These are phyloP conservation scores for Florisuga fusca DNA, from an alignment of 2,797 vertebrate species.

Conservation along the genomic window DNA sequence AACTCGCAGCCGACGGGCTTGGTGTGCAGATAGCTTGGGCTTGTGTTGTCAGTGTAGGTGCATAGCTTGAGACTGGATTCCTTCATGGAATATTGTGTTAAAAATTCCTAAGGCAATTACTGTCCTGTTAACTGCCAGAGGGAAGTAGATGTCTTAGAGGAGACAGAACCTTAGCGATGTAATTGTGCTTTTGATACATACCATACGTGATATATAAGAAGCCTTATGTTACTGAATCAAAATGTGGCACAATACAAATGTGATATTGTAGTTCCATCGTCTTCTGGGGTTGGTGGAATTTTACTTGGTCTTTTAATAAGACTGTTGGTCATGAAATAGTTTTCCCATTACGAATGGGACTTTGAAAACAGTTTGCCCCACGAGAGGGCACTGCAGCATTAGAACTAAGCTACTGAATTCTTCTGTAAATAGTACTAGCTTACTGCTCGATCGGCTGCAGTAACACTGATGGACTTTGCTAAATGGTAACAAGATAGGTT, in stretches of 20 bases:
- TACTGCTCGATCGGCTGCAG: too few species aligned
- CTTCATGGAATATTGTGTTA: not conserved
- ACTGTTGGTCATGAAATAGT: not conserved
- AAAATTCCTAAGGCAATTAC: not conserved
- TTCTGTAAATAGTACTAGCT: not conserved
- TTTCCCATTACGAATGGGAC: not conserved
- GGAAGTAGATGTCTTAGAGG: fast-evolving
- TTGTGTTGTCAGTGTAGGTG: fast-evolving
- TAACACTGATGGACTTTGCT: not conserved
- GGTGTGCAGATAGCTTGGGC: not conserved
- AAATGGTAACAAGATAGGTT: not conserved
- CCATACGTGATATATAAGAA: not conserved
- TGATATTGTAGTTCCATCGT: not conserved
- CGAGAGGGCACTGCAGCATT: constrained; percentile 53
- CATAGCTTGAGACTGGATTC: not conserved
- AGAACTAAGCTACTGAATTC: not conserved
- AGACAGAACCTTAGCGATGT: not conserved
- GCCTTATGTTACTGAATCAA: not conserved
- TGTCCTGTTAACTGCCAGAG: not conserved
- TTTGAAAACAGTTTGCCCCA: not conserved
- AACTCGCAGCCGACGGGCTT: not conserved
- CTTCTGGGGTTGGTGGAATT: not conserved
- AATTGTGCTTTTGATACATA: not conserved
- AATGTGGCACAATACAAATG: too few species aligned
- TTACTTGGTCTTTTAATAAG: not conserved